phyloP scores from a whole-genome alignment of 1,140 invertebrate species.

The Vanessa atalanta region DNA sequence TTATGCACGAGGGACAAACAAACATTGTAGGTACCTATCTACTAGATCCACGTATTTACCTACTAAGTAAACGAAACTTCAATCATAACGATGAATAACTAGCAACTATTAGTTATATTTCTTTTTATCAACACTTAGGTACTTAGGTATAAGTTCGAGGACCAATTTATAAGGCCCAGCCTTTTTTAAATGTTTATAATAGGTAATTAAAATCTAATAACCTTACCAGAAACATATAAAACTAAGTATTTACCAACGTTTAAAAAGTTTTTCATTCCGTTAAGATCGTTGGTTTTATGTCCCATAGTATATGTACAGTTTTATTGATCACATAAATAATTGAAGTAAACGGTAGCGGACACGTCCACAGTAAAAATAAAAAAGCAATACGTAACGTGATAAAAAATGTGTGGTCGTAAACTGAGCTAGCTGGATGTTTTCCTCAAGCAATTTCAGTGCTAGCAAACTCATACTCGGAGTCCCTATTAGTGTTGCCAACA shows the following conservation, averaged over 20 bases:
- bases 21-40: too few relatives aligned
- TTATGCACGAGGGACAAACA: too few relatives aligned
- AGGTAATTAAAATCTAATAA: too few relatives aligned
- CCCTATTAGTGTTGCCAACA: not conserved
- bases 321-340: slow-evolving; percentile 51
- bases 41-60: too few relatives aligned
- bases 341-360: slow-evolving; percentile 59
- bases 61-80: too few relatives aligned
- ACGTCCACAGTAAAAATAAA: slow-evolving; percentile 70
- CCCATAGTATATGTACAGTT: slow-evolving; percentile 22
- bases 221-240: not conserved
- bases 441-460: slow-evolving; percentile 28
- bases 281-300: slow-evolving; percentile 21
- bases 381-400: slow-evolving; percentile 57
- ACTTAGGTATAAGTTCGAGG: too few relatives aligned
- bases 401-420: slow-evolving; percentile 51
- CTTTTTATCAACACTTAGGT: too few relatives aligned
- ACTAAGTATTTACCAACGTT: not conserved
- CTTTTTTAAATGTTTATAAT: too few relatives aligned
- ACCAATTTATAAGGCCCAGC: too few relatives aligned
- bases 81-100: too few relatives aligned
- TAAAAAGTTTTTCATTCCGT: not conserved
- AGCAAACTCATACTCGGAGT: not conserved
- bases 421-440: slow-evolving; percentile 18
- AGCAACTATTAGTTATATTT: too few relatives aligned